A percentile compares a stretch with the other conserved stretches of the same genome.
Conservation (phyloP, 2,797 vertebrate genomes). For the Myotis findleyi region DNA sequence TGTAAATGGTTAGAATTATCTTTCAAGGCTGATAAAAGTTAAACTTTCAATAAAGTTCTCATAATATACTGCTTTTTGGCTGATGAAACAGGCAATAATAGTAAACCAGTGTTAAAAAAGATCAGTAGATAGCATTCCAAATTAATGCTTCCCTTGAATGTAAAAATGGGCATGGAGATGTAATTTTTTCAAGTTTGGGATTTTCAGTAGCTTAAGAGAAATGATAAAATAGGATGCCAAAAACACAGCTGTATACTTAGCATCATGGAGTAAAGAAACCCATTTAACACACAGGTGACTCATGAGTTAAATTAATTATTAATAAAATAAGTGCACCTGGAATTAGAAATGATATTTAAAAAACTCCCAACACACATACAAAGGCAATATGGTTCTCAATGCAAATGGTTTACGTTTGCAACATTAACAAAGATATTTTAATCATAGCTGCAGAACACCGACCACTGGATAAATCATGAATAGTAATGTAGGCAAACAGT, state of each 20-base stretch:
- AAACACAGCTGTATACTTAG: neutral
- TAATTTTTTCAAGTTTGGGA: neutral
- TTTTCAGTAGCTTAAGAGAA: constrained; percentile 45
- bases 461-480: neutral
- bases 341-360: constrained; percentile 18
- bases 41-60: constrained; percentile 31
- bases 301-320: constrained; percentile 46
- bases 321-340: constrained; percentile 36
- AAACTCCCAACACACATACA: neutral
- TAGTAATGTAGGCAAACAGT: neutral
- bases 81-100: neutral
- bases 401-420: neutral
- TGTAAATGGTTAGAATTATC: constrained; percentile 57
- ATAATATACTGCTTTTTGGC: constrained; percentile 5
- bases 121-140: constrained; percentile 5
- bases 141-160: constrained; percentile 11
- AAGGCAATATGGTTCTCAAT: constrained; percentile 9
- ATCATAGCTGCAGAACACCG: neutral
- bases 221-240: constrained; percentile 7
- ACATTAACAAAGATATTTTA: neutral
- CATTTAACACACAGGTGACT: constrained; percentile 47
- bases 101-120: constrained; percentile 8
- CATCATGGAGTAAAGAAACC: neutral
- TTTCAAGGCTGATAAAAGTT: neutral
- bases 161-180: neutral